Conservation (phyloP, 2,797 vertebrate genomes). For the Falco cherrug region DNA sequence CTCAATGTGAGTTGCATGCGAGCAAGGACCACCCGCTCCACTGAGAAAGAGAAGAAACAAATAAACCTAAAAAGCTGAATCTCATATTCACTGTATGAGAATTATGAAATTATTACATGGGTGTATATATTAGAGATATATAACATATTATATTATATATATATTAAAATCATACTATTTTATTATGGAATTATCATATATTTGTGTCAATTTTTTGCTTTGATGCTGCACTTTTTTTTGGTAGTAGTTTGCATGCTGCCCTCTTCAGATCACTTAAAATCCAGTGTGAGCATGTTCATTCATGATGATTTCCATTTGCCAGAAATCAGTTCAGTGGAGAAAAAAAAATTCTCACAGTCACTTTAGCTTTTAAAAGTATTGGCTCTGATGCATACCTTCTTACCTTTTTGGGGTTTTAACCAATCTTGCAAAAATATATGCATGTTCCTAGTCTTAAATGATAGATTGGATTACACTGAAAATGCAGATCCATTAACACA, state of each 20-base stretch:
- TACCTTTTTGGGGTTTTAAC: not conserved
- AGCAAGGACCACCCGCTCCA: not conserved
- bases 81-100: not conserved
- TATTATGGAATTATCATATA: not conserved
- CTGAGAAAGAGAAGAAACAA: not conserved
- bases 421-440: not conserved
- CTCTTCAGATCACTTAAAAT: not conserved
- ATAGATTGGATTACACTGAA: not conserved
- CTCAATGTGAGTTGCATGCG: not conserved
- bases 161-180: accelerated
- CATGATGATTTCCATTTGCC: not conserved
- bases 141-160: no score
- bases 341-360: not conserved
- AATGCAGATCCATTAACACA: not conserved
- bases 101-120: not conserved
- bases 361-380: not conserved
- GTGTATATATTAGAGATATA: not conserved
- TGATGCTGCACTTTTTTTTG: not conserved
- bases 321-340: not conserved
- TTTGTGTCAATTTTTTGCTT: not conserved
- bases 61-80: not conserved
- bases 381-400: not conserved
- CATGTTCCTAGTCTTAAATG: not conserved
- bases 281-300: not conserved
- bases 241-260: not conserved